Conservation (phyloP, 2,888 invertebrate species). For the Glaucopsyche alexis region DNA sequence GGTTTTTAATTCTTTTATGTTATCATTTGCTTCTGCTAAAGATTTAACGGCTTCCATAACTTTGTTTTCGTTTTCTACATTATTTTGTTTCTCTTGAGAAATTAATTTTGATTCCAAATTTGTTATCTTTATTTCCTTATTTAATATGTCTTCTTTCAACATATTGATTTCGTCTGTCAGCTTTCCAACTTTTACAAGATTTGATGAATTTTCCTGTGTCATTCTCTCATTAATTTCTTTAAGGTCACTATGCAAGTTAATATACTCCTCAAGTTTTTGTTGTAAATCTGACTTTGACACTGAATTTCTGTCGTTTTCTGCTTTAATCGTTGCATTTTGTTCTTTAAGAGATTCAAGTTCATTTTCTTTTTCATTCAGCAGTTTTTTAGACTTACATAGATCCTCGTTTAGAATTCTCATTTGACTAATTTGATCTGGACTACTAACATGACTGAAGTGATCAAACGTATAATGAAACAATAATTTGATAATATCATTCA, state of each 20-base stretch:
- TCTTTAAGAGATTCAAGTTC: constrained; percentile 45
- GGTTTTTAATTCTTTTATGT: constrained; percentile 51
- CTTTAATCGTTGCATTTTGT: constrained; percentile 45
- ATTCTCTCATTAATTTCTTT: constrained; percentile 49
- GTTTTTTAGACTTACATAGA: constrained; percentile 46
- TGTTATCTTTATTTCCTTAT: constrained; percentile 49
- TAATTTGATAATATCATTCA: constrained; percentile 46
- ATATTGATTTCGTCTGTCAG: constrained; percentile 51
- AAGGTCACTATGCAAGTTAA: constrained; percentile 48
- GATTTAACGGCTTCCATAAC: constrained; percentile 46
- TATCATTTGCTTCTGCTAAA: constrained; percentile 47
- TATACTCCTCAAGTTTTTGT: constrained; percentile 45
- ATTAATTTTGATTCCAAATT: constrained; percentile 43
- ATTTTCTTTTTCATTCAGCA: constrained; percentile 50
- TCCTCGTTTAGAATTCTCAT: constrained; percentile 47
- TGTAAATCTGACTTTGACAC: constrained; percentile 48
- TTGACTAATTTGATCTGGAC: constrained; percentile 38
- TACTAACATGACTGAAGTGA: constrained; percentile 38
- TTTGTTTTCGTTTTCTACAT: constrained; percentile 43
- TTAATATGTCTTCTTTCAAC: constrained; percentile 47
- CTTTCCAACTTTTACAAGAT: constrained; percentile 46
- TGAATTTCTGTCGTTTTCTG: constrained; percentile 44
- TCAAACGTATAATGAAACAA: constrained; percentile 52
- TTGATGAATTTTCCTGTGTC: constrained; percentile 50
- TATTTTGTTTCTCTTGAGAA: constrained; percentile 34